Percentiles rank a stretch among this genome's conserved stretches.
Evolutionary conservation across 1,140 invertebrate species (phyloP).

Genomic region (Pseudomyrmex cubaensis): DNA sequence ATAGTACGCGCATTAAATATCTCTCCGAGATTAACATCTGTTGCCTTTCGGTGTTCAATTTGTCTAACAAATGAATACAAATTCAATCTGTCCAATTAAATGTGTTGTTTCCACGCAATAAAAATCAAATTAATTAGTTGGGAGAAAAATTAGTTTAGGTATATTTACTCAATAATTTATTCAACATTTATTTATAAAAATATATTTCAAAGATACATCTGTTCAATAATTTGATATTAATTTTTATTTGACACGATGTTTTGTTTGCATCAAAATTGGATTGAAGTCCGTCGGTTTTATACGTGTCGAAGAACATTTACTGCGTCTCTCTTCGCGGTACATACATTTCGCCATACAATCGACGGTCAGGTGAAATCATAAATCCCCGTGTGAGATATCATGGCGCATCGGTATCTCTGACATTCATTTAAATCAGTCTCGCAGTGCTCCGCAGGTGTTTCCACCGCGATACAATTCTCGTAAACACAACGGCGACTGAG

Average conservation of each 20-base stretch:
- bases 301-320: not conserved
- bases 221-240: not conserved
- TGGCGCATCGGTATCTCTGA: conserved; percentile 16
- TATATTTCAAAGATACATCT: not conserved
- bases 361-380: conserved; percentile 1
- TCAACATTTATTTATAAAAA: conserved; percentile 1
- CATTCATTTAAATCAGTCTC: conserved; percentile 50
- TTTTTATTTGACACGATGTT: not conserved
- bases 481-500: conserved; percentile 33
- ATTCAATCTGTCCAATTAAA: not conserved
- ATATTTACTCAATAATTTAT: not conserved
- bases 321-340: not conserved
- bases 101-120: no score
- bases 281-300: not conserved
- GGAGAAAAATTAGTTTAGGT: not conserved
- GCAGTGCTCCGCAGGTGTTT: conserved; percentile 43
- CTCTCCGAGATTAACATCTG: not conserved
- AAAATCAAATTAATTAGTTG: no score
- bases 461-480: conserved; percentile 52
- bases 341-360: not conserved
- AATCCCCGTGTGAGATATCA: not conserved
- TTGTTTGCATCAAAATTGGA: not conserved
- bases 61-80: conserved; percentile 1
- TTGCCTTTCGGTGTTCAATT: not conserved
- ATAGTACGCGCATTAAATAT: not conserved